Evolutionary conservation across 2,113 vertebrate species (phyloP), one percentile per base, ranked within the genome.

Genomic region (Ageneiosus marmoratus): DNA sequence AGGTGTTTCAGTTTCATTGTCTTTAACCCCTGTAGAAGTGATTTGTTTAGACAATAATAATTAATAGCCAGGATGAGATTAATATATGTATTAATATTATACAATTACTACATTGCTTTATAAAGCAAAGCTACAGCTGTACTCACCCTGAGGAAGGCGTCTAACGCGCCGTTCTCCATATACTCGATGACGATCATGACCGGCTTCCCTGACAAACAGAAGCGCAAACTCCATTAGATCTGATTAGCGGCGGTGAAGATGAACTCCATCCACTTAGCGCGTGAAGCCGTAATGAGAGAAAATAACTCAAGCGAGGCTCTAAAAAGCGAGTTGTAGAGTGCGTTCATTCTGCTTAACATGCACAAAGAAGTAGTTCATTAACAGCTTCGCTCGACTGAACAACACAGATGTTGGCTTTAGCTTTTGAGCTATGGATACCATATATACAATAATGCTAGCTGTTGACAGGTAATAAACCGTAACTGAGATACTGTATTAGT

Each of bases 101-200:
- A 50, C 48, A 50, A 22, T 20, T 22, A 22, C 63, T 8, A 65
- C 7, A 4, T 1, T 29, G 58, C 58, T 27, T 60, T 60, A n/a
- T 5, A 15, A 13, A 12, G 58, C 1, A 60, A 27, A 32, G 27
- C 24, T 58, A n/a, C 7, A 8, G 22, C 1, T 6, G 18, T 88
- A 92, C 95, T 95, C 86, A 98, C 98, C 93, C 98, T 96, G 93
- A 99, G 97, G 95, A 99, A 99, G 72, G 95, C 95, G 88, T 99
- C 98, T 89, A 99, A 94, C 83, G 98, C 96, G 88, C 97, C 97
- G 83, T 99, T 99, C 91, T 99, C 98, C 98, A 99, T 99, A 90
- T 97, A 98, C 95, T 99, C 98, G 89, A 98, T 98, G 92, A 99
- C 96, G 90, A 99, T 99, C 98, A 99, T 99, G 87, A 99, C 96